These are phyloP conservation scores for Polypterus senegalus DNA, from an alignment of 2,113 vertebrate genomes.

Conservation along the genomic window DNA sequence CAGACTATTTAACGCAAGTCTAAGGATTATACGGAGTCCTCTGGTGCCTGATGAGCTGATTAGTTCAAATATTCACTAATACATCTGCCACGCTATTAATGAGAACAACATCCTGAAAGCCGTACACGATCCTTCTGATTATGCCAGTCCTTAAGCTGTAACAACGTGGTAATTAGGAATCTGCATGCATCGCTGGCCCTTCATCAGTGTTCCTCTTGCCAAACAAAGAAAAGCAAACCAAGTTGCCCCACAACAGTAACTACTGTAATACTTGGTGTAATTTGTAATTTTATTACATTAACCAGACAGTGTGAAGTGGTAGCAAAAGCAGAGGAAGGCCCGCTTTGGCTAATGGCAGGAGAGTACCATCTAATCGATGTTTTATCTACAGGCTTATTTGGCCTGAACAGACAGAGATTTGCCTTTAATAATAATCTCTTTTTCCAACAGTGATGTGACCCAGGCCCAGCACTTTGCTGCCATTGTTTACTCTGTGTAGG, in stretches of 20 bases:
- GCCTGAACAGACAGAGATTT: too few relatives aligned
- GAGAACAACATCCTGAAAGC: slow-evolving; percentile 18
- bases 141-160: slow-evolving; percentile 21
- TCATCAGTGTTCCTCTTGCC: slow-evolving; percentile 7
- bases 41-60: slow-evolving; percentile 19
- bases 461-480: too few relatives aligned
- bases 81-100: slow-evolving; percentile 22
- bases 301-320: too few relatives aligned
- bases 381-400: not conserved
- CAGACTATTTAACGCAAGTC: slow-evolving; percentile 5
- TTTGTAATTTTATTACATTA: too few relatives aligned
- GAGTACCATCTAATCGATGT: not conserved
- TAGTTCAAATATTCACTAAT: slow-evolving; percentile 15
- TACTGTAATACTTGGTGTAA: too few relatives aligned
- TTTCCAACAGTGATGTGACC: too few relatives aligned
- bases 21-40: slow-evolving; percentile 22
- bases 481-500: too few relatives aligned
- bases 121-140: slow-evolving; percentile 21
- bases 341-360: not conserved
- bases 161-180: slow-evolving; percentile 25
- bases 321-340: not conserved
- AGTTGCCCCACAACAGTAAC: too few relatives aligned
- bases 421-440: too few relatives aligned
- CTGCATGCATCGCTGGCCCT: slow-evolving; percentile 19
- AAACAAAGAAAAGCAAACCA: too few relatives aligned